Evolutionary conservation across 92 coral and sea anemone species (phyloP), one percentile per base, ranked within the genome.

Genomic region (Bergia puertoricense): DNA sequence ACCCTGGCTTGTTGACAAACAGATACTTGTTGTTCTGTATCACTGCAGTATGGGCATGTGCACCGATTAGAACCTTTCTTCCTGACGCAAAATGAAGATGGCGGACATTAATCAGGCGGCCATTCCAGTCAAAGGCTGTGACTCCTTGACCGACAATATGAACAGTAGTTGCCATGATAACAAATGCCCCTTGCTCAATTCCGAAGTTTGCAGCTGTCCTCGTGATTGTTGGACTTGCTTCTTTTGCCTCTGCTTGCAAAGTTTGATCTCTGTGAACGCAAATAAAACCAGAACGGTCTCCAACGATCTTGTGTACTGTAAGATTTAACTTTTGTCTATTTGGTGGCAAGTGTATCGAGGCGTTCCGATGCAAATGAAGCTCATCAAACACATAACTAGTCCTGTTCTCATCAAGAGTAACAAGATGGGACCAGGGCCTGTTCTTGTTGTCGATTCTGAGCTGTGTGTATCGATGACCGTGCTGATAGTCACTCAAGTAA

Each of bases 141-240:
- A 45, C 46, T 59, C 93, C 95, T 20, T 74, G 88, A 59, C 95
- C 95, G 6, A 92, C 81, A 67, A 92, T 90, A 57, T 92, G 91
- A 77, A 92, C 93, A 16, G 90, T 89, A 0, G 93, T 92, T 16
- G 95, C 92, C 95, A 92, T 92, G 23, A 92, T 77, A n/a, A 89
- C 95, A 44, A 89, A 81, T 22, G 91, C 91, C 14, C 86, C 86
- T 73, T 78, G 82, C 40, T 92, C 95, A 57, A 92, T 81, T 73
- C 74, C 85, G 79, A 90, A 92, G 91, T 92, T 92, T 46, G 95
- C 90, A n/a, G 92, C 89, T 62, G 95, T 89, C 78, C 95, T 91
- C 43, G 95, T 92, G 22, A 92, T 90, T 2, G 95, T 92, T 77
- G 88, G 91, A 45, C 66, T 79, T 2, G 93, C 90, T 30, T 90